phyloP scores from a whole-genome alignment of 2,888 invertebrate genomes.

The Suillia variegata region DNA sequence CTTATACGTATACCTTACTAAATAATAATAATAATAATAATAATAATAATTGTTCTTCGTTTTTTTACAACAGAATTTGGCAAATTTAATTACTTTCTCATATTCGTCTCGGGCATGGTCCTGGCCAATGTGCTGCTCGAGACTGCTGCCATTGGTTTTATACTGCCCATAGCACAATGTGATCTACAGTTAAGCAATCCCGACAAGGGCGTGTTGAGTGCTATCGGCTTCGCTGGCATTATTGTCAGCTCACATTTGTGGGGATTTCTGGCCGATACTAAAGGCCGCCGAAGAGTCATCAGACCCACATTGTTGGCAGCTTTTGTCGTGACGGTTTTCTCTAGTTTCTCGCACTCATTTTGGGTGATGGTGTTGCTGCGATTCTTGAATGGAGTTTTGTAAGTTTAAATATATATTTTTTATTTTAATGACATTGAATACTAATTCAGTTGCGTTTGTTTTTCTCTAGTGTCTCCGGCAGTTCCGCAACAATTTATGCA shows the following conservation, averaged over 20 bases:
- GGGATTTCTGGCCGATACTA: constrained; percentile 66
- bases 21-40: not conserved
- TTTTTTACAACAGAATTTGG: constrained; percentile 59
- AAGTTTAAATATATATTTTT: constrained; percentile 44
- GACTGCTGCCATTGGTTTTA: constrained; percentile 63
- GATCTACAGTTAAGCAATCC: constrained; percentile 57
- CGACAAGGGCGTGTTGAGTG: constrained; percentile 60
- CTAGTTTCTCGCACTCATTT: constrained; percentile 62
- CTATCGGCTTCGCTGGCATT: constrained; percentile 60
- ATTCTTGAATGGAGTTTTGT: constrained; percentile 65
- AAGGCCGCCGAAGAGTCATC: constrained; percentile 62
- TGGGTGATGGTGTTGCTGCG: constrained; percentile 63
- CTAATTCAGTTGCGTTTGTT: no score
- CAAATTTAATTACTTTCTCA: constrained; percentile 62
- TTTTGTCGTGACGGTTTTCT: constrained; percentile 61
- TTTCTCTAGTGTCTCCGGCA: constrained; percentile 49
- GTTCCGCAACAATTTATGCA: constrained; percentile 63
- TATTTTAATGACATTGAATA: no score
- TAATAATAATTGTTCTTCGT: no score
- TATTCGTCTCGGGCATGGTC: constrained; percentile 63
- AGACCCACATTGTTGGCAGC: constrained; percentile 61
- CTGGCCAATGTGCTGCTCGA: constrained; percentile 61
- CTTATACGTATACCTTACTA: not conserved
- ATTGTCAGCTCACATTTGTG: constrained; percentile 65
- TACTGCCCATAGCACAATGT: constrained; percentile 63